Evolutionary conservation across 2,797 vertebrate species (phyloP), one percentile per base, ranked within the genome.

Genomic region (Catostomus latipinnis): DNA sequence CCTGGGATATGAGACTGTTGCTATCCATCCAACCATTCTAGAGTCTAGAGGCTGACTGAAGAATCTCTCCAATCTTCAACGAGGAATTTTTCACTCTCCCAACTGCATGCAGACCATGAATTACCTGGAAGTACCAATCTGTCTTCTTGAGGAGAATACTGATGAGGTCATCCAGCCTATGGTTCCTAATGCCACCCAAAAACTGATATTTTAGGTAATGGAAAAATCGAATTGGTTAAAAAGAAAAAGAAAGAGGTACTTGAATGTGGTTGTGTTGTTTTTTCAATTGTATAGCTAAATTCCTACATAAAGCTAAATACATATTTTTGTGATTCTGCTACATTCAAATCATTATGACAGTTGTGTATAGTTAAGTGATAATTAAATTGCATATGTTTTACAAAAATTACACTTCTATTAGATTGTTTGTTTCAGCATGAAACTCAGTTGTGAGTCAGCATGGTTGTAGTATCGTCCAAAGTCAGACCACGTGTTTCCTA

Each of bases 401-500:
- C 14, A 58, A 10, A 58, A 22, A 13, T 43, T 53, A 50, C 66
- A n/a, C 8, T 68, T 48, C 13, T 16, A 70, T 4, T 54, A 54
- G 50, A 54, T 70, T 70, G 48, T 70, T 70, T 70, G 67, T 70
- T 9, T 70, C 50, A 0, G 68, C 22, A 22, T 22, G 22, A 22
- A 22, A 22, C 22, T 22, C 22, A 22, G 22, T 22, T 22, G 1
- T 22, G 22, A 49, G 14, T 70, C 49, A 2, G 49, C 67, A 70
- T 70, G 67, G 50, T 54, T 70, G 50, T 70, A 53, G 67, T 4
- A 70, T 6, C 16, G 67, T 71, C 18, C 68, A 71, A 54, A 71
- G 68, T 71, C 48, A 52, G 68, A 50, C 48, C 68, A 71, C 34
- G 48, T 65, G 34, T 53, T 11, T 76, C 74, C 68, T 71, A 54